A percentile compares a stretch with the other conserved stretches of the same genome.
phyloP scores from a whole-genome alignment of 2,888 invertebrate species.

The Bugula neritina region DNA sequence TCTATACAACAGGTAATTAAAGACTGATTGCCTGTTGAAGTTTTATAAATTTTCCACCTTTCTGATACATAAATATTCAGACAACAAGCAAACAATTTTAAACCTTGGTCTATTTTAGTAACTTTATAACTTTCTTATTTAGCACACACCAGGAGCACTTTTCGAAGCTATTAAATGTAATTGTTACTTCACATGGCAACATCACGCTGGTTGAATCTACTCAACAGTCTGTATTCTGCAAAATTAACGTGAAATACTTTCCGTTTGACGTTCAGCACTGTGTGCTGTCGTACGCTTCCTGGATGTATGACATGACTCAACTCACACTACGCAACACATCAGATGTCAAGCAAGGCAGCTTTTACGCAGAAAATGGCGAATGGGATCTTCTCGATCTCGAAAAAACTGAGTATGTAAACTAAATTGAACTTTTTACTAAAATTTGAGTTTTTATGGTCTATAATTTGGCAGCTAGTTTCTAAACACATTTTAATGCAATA shows the following conservation, averaged over 20 bases:
- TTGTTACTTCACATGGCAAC: slow-evolving; percentile 57
- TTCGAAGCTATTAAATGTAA: slow-evolving; percentile 46
- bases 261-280: slow-evolving; percentile 53
- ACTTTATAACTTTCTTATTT: no score
- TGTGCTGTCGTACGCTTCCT: slow-evolving; percentile 47
- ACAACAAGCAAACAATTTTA: no score
- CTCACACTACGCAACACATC: slow-evolving; percentile 53
- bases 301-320: slow-evolving; percentile 48
- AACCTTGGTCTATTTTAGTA: no score
- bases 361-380: slow-evolving; percentile 60
- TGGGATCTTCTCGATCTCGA: slow-evolving; percentile 58
- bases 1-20: not conserved
- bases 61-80: no score
- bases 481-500: no score
- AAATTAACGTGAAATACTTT: slow-evolving; percentile 54
- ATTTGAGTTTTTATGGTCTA: no score
- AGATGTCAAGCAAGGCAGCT: slow-evolving; percentile 56
- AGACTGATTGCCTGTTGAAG: no score
- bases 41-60: no score
- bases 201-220: slow-evolving; percentile 61
- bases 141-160: not conserved
- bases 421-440: no score
- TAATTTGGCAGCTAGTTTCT: no score
- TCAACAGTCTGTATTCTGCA: slow-evolving; percentile 58
- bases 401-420: no score